phyloP scores from a whole-genome alignment of 2,888 invertebrate species.

The Pelosia muscerda region DNA sequence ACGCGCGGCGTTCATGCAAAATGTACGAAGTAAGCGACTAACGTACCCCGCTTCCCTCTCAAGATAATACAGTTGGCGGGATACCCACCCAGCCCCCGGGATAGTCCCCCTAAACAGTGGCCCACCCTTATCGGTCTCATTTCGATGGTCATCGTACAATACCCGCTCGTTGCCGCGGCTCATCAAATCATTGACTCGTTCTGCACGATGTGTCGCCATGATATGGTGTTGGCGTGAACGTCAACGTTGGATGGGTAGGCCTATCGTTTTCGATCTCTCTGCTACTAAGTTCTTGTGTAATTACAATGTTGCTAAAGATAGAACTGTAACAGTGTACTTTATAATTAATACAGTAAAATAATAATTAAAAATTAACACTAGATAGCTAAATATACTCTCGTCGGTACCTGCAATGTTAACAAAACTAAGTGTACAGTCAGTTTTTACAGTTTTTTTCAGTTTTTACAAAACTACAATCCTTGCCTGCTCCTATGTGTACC shows the following conservation, averaged over 20 bases:
- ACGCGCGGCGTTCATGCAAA: slow-evolving; percentile 76
- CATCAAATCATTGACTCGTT: slow-evolving; percentile 54
- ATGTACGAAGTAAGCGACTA: slow-evolving; percentile 77
- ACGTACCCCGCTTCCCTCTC: slow-evolving; percentile 71
- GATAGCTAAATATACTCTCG: too few relatives aligned
- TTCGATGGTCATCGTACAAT: slow-evolving; percentile 62
- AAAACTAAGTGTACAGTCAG: too few relatives aligned
- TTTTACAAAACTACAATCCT: too few relatives aligned
- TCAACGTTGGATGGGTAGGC: background rate
- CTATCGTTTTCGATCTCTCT: slow-evolving; percentile 7
- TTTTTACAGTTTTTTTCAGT: too few relatives aligned
- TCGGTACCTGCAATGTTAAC: too few relatives aligned
- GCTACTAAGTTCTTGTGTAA: background rate
- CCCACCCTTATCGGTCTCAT: slow-evolving; percentile 57
- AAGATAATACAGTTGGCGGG: slow-evolving; percentile 73
- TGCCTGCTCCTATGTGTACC: too few relatives aligned
- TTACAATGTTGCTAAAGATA: background rate
- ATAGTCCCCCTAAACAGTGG: slow-evolving; percentile 38
- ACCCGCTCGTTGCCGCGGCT: slow-evolving; percentile 38
- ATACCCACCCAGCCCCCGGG: slow-evolving; percentile 43
- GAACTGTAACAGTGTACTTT: background rate
- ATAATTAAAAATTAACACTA: background rate
- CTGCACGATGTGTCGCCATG: slow-evolving; percentile 45
- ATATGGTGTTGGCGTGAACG: slow-evolving; percentile 32
- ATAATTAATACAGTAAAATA: background rate